Evolutionary conservation across 2,888 invertebrate species (phyloP), one percentile per base, ranked within the genome.

Genomic region (Idaea biselata): DNA sequence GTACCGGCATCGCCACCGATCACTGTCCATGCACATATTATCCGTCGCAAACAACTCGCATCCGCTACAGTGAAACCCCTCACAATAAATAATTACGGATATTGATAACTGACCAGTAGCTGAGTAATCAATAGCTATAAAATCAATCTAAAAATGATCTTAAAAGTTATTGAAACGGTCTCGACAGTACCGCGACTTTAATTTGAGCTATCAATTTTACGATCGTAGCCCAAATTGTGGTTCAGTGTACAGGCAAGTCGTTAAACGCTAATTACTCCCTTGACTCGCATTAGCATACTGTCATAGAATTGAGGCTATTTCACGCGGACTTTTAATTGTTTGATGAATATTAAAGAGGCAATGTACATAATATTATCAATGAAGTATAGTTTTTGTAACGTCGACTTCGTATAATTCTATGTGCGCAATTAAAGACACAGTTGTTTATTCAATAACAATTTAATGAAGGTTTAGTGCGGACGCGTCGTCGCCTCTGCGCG

Each of bases 11-110:
- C 74, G 78, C 84, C 82, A 83, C 86, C 80, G 85, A 87, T 86
- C 86, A 82, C 84, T 86, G 86, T 85, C 84, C 83, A 86, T 84
- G 81, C 81, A 80, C 83, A 86, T 84, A 89, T 89, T 89, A 86
- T 84, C 82, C 83, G 87, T 87, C 86, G 83, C 88, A 88, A 91
- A 90, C 86, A 79, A 83, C 91, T 88, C 78, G 79, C 87, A 90
- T 91, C 91, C 91, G 91, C 85, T 82, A 84, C 82, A 82, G 85
- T 82, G 84, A 80, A 80, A 77, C 82, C 75, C 72, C 65, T 81
- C 82, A 89, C 88, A 88, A 88, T 88, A 86, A 89, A 91, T 91
- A 88, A 91, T 90, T 89, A 89, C 84, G 74, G 81, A 86, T 86
- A 88, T 87, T 82, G 87, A 85, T 87, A 87, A 83, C 83, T 77